Evolutionary conservation across 2,113 vertebrate species (phyloP), one percentile per base, ranked within the genome.

Genomic region (Upupa epops): DNA sequence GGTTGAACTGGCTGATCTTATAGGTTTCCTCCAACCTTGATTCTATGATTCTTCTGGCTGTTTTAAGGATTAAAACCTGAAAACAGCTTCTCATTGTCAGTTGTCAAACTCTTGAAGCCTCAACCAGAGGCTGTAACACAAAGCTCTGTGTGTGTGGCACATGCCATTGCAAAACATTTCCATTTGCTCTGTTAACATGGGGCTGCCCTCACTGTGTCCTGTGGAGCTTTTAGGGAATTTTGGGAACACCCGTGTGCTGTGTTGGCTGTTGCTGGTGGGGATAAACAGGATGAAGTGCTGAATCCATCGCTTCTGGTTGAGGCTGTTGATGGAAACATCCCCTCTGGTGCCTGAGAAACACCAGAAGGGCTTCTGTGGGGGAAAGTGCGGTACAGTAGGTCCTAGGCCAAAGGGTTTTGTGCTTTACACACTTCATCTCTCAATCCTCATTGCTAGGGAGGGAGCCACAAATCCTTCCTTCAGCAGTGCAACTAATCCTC

Each of bases 201-300:
- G 70, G 86, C 32, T 42, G 29, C 13, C 56, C 29, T 7, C 45
- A 9, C 28, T 20, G 0, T 31, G 74, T 59, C 66, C 54, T 31
- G 32, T 2, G 9, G 51, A 71, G 75, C 65, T 64, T 0, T 76
- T 59, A 0, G 6, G 61, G 65, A 45, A 12, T 0, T 76, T 59
- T 0, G 6, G 61, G 65, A 45, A 12, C 1, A 2, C 20, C 6
- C 0, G 4, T 25, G 18, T 59, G n/a, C 69, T 32, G 48, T 9
- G 3, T 59, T 2, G 5, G n/a, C 64, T 0, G 0, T 66, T 56
- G 32, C 31, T 20, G 4, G 6, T 32, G 42, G 25, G 54, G 37
- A 40, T 72, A 55, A 28, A 11, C 3, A 51, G 60, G 56, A 22
- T 0, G 0, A 45, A 36, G 49, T 11, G 34, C 55, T 52, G 37